Base-by-base conservation (phyloP, 2,888 invertebrate genomes). In the Dryocosmus kuriphilus region DNA sequence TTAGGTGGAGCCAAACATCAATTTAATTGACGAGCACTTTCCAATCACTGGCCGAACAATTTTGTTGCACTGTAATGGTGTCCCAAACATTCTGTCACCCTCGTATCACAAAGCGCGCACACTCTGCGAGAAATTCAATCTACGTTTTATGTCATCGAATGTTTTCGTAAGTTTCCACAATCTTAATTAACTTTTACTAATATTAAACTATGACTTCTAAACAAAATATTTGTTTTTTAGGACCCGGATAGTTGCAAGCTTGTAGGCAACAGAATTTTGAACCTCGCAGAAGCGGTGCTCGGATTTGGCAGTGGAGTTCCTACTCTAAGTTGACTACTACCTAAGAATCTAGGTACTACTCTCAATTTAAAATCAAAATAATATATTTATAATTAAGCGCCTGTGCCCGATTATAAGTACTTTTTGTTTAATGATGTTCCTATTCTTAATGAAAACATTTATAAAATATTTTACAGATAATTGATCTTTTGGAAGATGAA, bases 271-370 rank as follows among this genome's bases (percentile, higher is more conserved):
- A 87, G 86, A 80, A 86, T 91, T 51, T 77, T 90, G 9, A 89
- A 88, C 63, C 60, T 90, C n/a, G 80, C 86, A 1, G 86, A 87
- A 77, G 84, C 85, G 71, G 73, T 85, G 71, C 79, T 90, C 16
- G 91, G 91, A 14, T 74, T 88, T n/a, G 81, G 78, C 35, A 87
- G 82, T 62, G 91, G 91, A 14, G 78, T 89, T 51, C 87, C 88
- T 7, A 74, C 80, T 19, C 77, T 83, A 30, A 79, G 79, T 75
- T 77, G 60, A 71, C n/a, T 75, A 62, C 62, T 11, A 38, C 74
- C 35, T 55, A 1, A 51, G 60, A 27, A 71, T 19, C 16, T n/a
- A 75, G 41, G 46, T 74, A 61, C 14, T 62, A 73, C 32, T 60
- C 38, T 75, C n/a, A 14, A 41, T 35, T 74, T 60, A 7, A 62